Percentiles rank a stretch among this genome's conserved stretches.
Conservation (phyloP, 2,888 invertebrate genomes). For the Icerya purchasi region DNA sequence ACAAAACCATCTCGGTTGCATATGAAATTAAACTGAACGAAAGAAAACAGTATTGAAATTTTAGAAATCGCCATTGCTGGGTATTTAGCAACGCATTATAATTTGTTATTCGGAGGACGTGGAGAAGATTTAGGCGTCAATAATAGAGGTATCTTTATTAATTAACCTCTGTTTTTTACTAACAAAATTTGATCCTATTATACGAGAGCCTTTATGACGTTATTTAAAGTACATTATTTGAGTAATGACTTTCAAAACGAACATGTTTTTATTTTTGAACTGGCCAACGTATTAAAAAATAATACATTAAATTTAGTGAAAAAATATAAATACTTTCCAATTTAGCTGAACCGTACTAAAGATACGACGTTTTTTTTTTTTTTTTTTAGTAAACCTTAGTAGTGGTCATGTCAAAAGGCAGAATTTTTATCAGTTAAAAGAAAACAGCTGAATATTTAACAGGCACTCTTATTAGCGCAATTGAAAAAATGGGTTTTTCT, state of each 20-base stretch:
- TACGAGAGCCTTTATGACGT: background rate
- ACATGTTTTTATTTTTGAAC: background rate
- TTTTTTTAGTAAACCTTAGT: background rate
- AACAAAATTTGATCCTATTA: constrained; percentile 2
- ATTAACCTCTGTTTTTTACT: no score
- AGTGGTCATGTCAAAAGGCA: constrained; percentile 2
- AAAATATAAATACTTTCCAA: constrained; percentile 1
- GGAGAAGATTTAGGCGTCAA: background rate
- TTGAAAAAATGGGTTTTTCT: background rate
- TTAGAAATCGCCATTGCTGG: background rate
- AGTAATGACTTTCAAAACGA: constrained; percentile 2
- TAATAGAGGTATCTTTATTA: constrained; percentile 1
- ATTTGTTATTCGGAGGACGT: background rate
- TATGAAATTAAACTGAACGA: no score
- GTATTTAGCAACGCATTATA: constrained; percentile 1
- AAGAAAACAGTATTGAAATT: constrained; percentile 3
- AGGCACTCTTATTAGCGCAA: background rate
- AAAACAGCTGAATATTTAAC: background rate
- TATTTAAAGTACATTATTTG: constrained; percentile 5
- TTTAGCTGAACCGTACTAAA: no score
- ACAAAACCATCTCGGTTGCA: background rate
- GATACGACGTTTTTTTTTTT: no score
- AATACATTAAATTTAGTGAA: constrained; percentile 1
- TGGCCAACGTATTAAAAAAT: constrained; percentile 1
- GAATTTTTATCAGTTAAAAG: background rate